Conservation (phyloP, 2,888 invertebrate species). For the Ormyrus rosae region DNA sequence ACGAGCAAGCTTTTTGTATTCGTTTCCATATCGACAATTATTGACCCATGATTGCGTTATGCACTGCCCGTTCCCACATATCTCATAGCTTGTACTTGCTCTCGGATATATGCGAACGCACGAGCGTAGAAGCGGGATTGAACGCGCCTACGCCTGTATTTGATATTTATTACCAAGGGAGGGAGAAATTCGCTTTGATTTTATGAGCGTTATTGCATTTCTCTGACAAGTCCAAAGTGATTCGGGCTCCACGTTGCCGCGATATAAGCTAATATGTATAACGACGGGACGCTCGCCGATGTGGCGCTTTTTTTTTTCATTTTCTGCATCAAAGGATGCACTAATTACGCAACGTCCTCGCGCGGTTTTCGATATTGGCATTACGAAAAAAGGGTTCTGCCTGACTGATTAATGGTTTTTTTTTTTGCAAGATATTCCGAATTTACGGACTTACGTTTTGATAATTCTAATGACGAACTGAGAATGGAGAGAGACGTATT, state of each 20-base stretch:
- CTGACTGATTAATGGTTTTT: too few species aligned
- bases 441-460: too few species aligned
- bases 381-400: too few species aligned
- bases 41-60: slow-evolving; percentile 21
- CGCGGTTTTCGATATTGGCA: too few species aligned
- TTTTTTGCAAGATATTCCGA: too few species aligned
- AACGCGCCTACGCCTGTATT: neutral
- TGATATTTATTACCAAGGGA: slow-evolving; percentile 34
- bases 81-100: neutral
- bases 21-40: slow-evolving; percentile 40
- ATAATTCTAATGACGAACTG: too few species aligned
- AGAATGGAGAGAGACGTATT: too few species aligned
- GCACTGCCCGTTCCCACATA: neutral
- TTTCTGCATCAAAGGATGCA: neutral
- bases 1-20: neutral
- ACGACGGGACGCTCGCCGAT: neutral
- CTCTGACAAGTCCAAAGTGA: neutral
- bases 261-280: too few species aligned
- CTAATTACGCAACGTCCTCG: too few species aligned
- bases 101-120: neutral
- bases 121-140: neutral
- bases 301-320: neutral
- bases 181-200: slow-evolving; percentile 34
- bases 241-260: neutral
- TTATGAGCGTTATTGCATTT: slow-evolving; percentile 32